phyloP scores from a whole-genome alignment of 2,113 vertebrate species.

The Pteruthius melanotis region DNA sequence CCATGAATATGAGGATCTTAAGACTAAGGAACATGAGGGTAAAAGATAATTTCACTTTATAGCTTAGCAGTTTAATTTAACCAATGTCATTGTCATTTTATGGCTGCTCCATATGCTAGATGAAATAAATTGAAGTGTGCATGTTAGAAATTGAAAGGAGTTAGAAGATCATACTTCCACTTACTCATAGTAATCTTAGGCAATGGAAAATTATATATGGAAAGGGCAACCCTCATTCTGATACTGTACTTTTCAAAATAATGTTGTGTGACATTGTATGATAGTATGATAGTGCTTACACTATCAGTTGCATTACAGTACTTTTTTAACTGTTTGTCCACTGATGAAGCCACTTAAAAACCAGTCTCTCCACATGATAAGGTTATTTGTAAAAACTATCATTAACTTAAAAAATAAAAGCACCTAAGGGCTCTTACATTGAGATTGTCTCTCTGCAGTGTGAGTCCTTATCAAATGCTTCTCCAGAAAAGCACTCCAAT shows the following conservation, averaged over 20 bases:
- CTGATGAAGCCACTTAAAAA: not conserved
- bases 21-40: not conserved
- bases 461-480: not conserved
- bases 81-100: not conserved
- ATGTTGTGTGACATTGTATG: not conserved
- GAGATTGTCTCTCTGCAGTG: not conserved
- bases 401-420: not conserved
- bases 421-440: not conserved
- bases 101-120: not conserved
- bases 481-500: not conserved
- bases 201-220: not conserved
- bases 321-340: not conserved
- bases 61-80: conserved; percentile 18
- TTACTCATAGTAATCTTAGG: not conserved
- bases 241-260: not conserved
- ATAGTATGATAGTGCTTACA: not conserved
- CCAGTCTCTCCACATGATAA: not conserved
- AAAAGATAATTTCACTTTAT: conserved; percentile 14
- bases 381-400: not conserved
- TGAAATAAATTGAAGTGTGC: conserved; percentile 10
- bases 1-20: not conserved
- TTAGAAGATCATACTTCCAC: not conserved
- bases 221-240: not conserved
- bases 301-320: not conserved
- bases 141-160: conserved; percentile 10